Evolutionary conservation across 2,888 invertebrate genomes (phyloP), one percentile per base, ranked within the genome.

Genomic region (Brachyptera risi): DNA sequence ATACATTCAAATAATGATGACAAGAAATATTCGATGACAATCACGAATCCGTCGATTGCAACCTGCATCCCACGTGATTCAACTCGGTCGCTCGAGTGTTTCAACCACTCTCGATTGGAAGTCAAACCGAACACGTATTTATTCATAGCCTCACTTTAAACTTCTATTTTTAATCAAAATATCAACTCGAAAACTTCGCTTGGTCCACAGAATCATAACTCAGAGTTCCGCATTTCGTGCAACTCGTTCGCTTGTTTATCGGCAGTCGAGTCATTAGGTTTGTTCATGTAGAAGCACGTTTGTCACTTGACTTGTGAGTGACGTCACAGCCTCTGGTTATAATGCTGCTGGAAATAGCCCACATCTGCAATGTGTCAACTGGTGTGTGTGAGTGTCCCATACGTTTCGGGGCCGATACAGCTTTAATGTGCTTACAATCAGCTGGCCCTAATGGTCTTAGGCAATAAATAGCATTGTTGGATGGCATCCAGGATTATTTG

Each of bases 341-440:
- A 54, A 35, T 54, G 54, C 17, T 19, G 17, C 57, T 61, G 26
- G 56, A 61, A 61, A 61, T 61, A 61, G 61, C 38, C 13, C 17
- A 23, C 56, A 49, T 61, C 57, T 61, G 61, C 38, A 56, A 19
- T 50, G 21, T 61, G 57, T 57, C 61, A 61, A 51, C 59, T 35
- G 2, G 15, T 37, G 19, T 23, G 35, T 26, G n/a, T 38, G 13
- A 40, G 31, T 54, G 54, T 35, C 54, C 37, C 21, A 24, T 23
- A 19, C 37, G 13, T 35, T 1, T 17, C 19, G 11, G 2, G 15
- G 17, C 17, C 35, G 54, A 35, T 54, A 54, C 4, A 17, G 37
- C 19, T 54, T 54, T 54, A 51, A 47, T 47, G 47, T 47, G 47
- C 47, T 47, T 47, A 47, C 47, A 47, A 54, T 54, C 54, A 54